Base-by-base conservation (phyloP, 2,113 vertebrate species). In the Gavia stellata region DNA sequence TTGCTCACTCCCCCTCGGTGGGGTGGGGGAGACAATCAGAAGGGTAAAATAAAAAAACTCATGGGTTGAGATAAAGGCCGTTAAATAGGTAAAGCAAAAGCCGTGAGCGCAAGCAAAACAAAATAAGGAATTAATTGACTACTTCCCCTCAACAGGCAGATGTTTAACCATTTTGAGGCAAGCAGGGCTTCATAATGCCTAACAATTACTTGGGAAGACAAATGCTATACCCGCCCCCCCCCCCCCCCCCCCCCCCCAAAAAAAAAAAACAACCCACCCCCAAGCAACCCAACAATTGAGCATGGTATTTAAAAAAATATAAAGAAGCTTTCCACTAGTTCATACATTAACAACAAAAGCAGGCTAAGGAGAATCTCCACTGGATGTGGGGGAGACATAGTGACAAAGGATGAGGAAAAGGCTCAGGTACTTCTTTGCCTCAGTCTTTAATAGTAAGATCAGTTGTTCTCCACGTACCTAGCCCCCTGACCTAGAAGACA, bases 1-100 rank as follows among this genome's bases (percentile, higher is more conserved):
- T 55, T 1, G 3, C 55, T 38, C n/a, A 18, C 20, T 47, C 25
- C 11, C 13, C 1, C 7, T 23, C 2, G 1, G 31, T 56, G 17
- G 17, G 26, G 5, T 21, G 3, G 21, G 13, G 9, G 12, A 50
- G 25, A 56, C 17, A 66, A 80, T 55, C 40, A 9, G 16, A 56
- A 49, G 15, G 4, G n/a, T 55, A 29, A 29, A 71, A 72, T 42
- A 44, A 24, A 40, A 58, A 67, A 58, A 18, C 7, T n/a, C 17
- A 1, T 16, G 19, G 17, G 7, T n/a, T 77, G 31, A 50, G 25
- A 33, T 87, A 17, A 86, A 50, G 7, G 52, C 21, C 36, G 31
- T 25, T 52, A 36, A 44, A 86, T 24, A 50, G 52, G 10, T 68
- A 59, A 77, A 50, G n/a, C 31, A 67, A n/a, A 67, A 75, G 52